Evolutionary conservation across 2,797 vertebrate genomes (phyloP), one percentile per base, ranked within the genome.

Genomic region (Brotula barbata): DNA sequence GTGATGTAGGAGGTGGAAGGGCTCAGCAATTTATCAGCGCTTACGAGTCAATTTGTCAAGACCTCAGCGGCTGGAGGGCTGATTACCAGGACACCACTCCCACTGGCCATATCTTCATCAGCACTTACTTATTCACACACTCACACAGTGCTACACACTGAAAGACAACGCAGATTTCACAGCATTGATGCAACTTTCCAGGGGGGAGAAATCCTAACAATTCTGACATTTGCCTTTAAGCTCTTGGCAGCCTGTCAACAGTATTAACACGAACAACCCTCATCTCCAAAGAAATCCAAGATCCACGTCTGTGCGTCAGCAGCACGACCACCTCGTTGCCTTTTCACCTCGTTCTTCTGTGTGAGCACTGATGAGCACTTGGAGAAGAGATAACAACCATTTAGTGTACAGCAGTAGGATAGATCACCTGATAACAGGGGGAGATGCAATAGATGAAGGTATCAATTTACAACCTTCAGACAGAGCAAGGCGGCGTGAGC

Each of bases 1-100:
- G 15, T 80, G 73, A 78, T 83, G 71, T 65, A 83, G 73, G 71
- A 70, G 65, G 75, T 66, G 73, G 49, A 60, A 58, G 56, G 43
- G 55, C 62, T 43, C 65, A 9, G 55, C 87, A 81, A 90, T 91
- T 90, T 89, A 90, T 90, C 88, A 85, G 77, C 86, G 88, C 88
- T 92, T 90, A 91, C 57, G 58, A 86, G 83, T 85, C 87, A 87
- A 93, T 92, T 91, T 90, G 89, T 92, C 87, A 88, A 46, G 80
- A 84, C 73, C 68, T 81, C 49, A 76, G 34, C 51, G n/a, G 66
- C 49, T 68, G 45, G 40, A 66, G 71, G 48, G 41, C 72, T 81
- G 82, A 89, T 84, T 83, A 82, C 78, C 61, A 36, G 58, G 46
- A 57, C 65, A 58, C 56, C 56, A 17, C 81, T 75, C 61, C 73